Evolutionary conservation across 1,140 invertebrate genomes (phyloP), one percentile per base, ranked within the genome.

Genomic region (Ceratosolen fusciceps): DNA sequence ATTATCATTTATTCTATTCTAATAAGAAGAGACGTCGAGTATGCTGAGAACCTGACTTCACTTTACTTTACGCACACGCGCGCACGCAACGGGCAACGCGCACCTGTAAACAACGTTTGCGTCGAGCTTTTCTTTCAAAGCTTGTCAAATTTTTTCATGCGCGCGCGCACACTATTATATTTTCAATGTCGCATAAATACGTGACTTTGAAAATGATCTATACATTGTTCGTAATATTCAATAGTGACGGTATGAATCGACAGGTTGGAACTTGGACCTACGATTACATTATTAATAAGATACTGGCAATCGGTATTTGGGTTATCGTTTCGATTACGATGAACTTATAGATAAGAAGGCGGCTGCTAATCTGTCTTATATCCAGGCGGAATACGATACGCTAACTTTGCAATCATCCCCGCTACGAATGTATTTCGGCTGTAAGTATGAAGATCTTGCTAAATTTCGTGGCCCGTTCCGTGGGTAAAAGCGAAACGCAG

Each of bases 281-380:
- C 34, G 2, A n/a, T 62, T 31, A 21, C 31, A 62, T 34, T 34
- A 62, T 62, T 24, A 16, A 24, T 39, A n/a, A n/a, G 10, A 47
- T 68, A 47, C 12, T 29, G 29, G 4, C 39, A n/a, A 4, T 24
- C 43, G 62, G 47, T 68, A 77, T 77, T 77, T 77, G 54, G 74
- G 65, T 68, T 77, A 77, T 77, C 74, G 26, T 14, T 26, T 2
- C 24, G 62, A 68, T 77, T 49, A 37, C 74, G 47, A 75, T 34
- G 43, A 34, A 34, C n/a, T 39, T 26, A 26, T 37, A 77, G 65
- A 77, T 77, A 77, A n/a, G n/a, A n/a, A 77, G 60, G 29, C 34
- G 1, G 52, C 52, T 16, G 37, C 49, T 39, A 2, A 31, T 34
- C 1, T 52, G 19, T 60, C 39, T 75, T 75, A 75, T n/a, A n/a